Conservation (phyloP, 53 echinoderm and acorn worm genomes). For the Apostichopus leukothele region DNA sequence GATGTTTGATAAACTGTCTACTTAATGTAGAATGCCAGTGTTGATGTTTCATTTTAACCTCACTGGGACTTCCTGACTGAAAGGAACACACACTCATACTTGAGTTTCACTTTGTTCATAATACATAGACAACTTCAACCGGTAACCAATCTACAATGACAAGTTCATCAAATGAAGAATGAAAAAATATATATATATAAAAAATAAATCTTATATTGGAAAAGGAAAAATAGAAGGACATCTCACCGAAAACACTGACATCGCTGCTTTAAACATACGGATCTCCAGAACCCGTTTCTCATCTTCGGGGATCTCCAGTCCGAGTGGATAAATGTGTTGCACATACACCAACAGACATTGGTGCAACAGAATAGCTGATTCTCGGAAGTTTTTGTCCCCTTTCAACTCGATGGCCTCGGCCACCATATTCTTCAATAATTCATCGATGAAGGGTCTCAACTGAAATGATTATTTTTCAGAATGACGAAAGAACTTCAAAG, state of each 20-base stretch:
- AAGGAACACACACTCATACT: too few relatives aligned
- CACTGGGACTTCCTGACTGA: too few relatives aligned
- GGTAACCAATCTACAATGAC: too few relatives aligned
- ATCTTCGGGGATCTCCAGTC: not conserved
- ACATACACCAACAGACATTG: constrained; percentile 9
- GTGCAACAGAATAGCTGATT: not conserved
- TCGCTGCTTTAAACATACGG: constrained; percentile 34
- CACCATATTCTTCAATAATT: constrained; percentile 25
- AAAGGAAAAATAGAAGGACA: not conserved
- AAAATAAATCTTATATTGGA: too few relatives aligned
- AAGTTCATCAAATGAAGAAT: too few relatives aligned
- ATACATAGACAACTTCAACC: too few relatives aligned
- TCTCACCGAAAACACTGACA: constrained; percentile 38
- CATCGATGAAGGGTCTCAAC: constrained; percentile 31
- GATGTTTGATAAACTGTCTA: too few relatives aligned
- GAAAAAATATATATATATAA: too few relatives aligned
- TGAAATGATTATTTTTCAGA: not conserved
- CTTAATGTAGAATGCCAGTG: too few relatives aligned
- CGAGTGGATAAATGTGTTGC: constrained; percentile 13
- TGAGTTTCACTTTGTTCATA: too few relatives aligned
- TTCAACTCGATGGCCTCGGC: constrained; percentile 40
- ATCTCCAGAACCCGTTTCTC: constrained; percentile 24
- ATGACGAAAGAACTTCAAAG: not conserved
- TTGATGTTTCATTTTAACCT: too few relatives aligned
- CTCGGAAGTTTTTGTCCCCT: constrained; percentile 5